These are phyloP conservation scores for Drepana arcuata DNA, from an alignment of 1,140 invertebrate species.

Conservation along the genomic window DNA sequence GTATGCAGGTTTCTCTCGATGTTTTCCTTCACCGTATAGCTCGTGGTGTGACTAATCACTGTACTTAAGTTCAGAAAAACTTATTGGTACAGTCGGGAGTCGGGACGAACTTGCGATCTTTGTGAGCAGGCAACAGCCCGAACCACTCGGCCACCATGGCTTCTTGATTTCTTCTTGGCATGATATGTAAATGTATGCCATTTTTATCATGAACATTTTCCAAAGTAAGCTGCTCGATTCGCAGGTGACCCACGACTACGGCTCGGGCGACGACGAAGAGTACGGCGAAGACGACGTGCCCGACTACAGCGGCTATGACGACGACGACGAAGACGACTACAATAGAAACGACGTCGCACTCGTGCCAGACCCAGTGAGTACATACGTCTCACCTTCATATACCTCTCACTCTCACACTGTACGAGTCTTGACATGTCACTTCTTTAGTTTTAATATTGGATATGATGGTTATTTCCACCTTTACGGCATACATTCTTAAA, in stretches of 20 bases:
- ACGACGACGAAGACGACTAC: conserved; percentile 55
- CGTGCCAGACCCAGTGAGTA: conserved; percentile 35
- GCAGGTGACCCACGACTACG: conserved; percentile 47
- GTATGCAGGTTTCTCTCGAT: too few relatives aligned
- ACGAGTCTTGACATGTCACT: too few relatives aligned
- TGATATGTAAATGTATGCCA: background rate
- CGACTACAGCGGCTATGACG: conserved; percentile 53
- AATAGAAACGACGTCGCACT: conserved; percentile 33
- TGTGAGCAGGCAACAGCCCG: background rate
- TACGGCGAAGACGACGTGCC: conserved; percentile 48
- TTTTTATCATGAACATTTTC: too few relatives aligned
- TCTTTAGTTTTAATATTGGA: too few relatives aligned
- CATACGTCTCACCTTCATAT: background rate
- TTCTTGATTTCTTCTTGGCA: background rate
- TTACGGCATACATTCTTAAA: too few relatives aligned
- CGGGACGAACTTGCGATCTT: background rate
- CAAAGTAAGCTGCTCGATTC: too few relatives aligned
- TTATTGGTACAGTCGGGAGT: background rate
- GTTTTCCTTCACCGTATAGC: too few relatives aligned
- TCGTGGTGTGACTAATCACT: too few relatives aligned
- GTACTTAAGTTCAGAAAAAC: background rate
- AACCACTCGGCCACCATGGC: background rate
- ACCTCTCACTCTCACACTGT: too few relatives aligned
- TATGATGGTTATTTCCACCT: too few relatives aligned
- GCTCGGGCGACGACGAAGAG: conserved; percentile 58